phyloP scores from a whole-genome alignment of 1,140 invertebrate genomes.

The Lepidurus apus region DNA sequence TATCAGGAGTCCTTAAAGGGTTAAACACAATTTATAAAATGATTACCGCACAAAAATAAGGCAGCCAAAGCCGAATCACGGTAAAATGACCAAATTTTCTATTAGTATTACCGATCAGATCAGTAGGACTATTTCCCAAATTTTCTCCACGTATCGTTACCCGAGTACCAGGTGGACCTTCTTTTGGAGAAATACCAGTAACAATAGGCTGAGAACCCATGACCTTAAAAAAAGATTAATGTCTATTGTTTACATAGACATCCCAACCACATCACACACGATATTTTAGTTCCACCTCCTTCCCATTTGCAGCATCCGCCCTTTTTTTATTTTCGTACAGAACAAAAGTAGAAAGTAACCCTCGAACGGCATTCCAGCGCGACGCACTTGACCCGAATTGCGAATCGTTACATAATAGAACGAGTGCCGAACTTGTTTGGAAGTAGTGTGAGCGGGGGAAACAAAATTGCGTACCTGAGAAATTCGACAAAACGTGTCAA shows the following conservation, averaged over 20 bases:
- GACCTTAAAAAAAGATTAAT: background rate
- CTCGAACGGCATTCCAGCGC: background rate
- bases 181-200: conserved; percentile 95
- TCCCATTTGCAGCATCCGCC: too few relatives aligned
- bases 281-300: too few relatives aligned
- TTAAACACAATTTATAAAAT: conserved; percentile 16
- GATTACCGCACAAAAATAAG: background rate
- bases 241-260: background rate
- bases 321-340: background rate
- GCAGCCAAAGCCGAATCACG: background rate
- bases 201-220: conserved; percentile 69
- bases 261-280: too few relatives aligned
- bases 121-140: conserved; percentile 73
- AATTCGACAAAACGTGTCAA: background rate
- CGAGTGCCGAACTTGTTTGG: background rate
- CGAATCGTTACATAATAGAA: background rate
- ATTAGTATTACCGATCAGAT: conserved; percentile 69
- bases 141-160: conserved; percentile 95
- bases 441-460: background rate
- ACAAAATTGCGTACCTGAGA: background rate
- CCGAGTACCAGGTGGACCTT: conserved; percentile 92
- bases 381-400: background rate
- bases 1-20: conserved; percentile 73
- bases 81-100: too few relatives aligned
- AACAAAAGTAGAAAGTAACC: background rate